A percentile compares a stretch with the other conserved stretches of the same genome.
Conservation (phyloP, 2,888 invertebrate species). For the Amaurobius ferox region DNA sequence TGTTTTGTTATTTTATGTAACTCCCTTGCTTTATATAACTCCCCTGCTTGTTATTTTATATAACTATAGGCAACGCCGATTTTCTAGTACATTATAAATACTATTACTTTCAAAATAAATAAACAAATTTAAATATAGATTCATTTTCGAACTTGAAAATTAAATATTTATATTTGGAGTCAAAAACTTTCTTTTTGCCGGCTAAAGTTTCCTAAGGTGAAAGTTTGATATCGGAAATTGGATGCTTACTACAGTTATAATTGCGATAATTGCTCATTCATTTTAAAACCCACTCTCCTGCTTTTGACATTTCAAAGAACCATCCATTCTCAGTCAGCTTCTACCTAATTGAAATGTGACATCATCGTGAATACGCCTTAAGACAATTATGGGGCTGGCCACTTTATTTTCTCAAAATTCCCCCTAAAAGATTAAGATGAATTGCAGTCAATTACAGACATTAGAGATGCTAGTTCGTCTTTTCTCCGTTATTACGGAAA, state of each 20-base stretch:
- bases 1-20: too few species aligned
- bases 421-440: slow-evolving; percentile 52
- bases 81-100: too few species aligned
- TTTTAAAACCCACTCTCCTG: slow-evolving; percentile 31
- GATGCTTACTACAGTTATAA: not conserved
- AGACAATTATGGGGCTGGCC: slow-evolving; percentile 32
- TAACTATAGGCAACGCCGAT: too few species aligned
- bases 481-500: slow-evolving; percentile 41
- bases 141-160: too few species aligned
- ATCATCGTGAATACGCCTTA: slow-evolving; percentile 53
- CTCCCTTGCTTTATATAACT: too few species aligned
- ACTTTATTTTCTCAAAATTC: slow-evolving; percentile 32
- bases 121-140: too few species aligned
- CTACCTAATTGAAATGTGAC: slow-evolving; percentile 69
- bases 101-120: too few species aligned
- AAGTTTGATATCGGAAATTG: not conserved
- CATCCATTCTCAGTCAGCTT: slow-evolving; percentile 54
- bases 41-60: too few species aligned
- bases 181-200: not conserved
- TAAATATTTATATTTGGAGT: too few species aligned
- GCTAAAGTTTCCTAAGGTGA: not conserved
- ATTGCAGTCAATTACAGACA: slow-evolving; percentile 62
- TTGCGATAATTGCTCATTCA: not conserved
- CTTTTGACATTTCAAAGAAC: slow-evolving; percentile 43
- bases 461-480: slow-evolving; percentile 51